phyloP scores from a whole-genome alignment of 2,113 vertebrate genomes.

The Carollia perspicillata region DNA sequence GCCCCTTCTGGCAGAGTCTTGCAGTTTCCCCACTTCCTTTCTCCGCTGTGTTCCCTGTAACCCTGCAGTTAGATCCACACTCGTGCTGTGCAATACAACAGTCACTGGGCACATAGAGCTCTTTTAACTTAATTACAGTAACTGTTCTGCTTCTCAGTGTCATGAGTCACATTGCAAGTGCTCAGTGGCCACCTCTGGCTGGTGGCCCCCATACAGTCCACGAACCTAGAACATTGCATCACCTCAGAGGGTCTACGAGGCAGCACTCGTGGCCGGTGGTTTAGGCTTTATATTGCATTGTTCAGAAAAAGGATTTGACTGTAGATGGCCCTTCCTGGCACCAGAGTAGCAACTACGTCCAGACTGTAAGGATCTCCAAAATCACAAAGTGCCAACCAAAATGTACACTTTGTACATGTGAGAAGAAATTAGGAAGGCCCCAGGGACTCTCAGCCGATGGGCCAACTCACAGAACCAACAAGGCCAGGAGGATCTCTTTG shows the following conservation, averaged over 20 bases:
- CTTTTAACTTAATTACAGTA: not conserved
- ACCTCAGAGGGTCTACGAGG: not conserved
- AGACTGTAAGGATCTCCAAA: not conserved
- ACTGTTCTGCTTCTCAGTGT: not conserved
- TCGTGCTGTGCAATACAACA: not conserved
- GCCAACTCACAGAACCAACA: not conserved
- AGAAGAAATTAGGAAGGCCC: not conserved
- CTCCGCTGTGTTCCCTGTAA: not conserved
- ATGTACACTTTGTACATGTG: not conserved
- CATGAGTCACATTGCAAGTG: not conserved
- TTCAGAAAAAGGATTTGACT: not conserved
- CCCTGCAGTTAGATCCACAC: not conserved
- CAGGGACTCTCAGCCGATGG: not conserved
- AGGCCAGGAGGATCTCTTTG: not conserved
- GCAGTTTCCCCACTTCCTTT: not conserved
- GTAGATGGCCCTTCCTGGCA: not conserved
- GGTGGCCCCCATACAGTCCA: too few relatives aligned
- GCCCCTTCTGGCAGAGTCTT: not conserved
- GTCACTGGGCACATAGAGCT: not conserved
- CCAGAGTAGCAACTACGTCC: not conserved
- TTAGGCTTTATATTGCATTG: not conserved
- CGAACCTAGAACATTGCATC: not conserved
- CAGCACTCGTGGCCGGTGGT: not conserved
- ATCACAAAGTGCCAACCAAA: not conserved
- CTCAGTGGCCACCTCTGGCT: not conserved